Conservation (phyloP, 1,140 invertebrate species). For the Frieseomelitta varia region DNA sequence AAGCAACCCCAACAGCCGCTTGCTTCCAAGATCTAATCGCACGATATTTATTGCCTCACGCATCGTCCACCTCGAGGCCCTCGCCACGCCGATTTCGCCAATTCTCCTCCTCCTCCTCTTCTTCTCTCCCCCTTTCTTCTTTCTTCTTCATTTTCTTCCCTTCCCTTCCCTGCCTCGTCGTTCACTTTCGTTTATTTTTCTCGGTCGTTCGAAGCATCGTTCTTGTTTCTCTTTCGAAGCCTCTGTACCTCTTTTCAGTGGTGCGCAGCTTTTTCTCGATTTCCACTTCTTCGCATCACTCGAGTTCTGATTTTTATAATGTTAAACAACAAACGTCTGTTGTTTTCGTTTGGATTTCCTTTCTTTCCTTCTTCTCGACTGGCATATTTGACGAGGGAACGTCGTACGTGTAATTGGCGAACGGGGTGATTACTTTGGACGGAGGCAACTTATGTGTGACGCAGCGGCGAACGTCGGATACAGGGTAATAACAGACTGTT, state of each 20-base stretch:
- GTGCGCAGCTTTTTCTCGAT: not conserved
- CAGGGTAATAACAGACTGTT: constrained; percentile 3
- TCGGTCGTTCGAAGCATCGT: not conserved
- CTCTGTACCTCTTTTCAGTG: not conserved
- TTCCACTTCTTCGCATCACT: not conserved
- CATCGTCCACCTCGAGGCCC: constrained; percentile 63
- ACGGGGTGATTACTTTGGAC: too few species aligned
- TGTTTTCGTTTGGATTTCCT: too few species aligned
- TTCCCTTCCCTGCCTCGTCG: not conserved
- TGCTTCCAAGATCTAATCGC: constrained; percentile 77
- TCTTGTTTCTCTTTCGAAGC: not conserved
- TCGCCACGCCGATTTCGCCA: constrained; percentile 61
- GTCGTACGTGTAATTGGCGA: too few species aligned
- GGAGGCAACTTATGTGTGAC: not conserved
- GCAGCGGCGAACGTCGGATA: too few species aligned
- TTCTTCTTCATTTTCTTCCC: not conserved
- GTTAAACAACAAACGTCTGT: too few species aligned
- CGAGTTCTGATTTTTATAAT: too few species aligned
- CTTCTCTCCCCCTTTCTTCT: not conserved
- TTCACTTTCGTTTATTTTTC: constrained; percentile 18
- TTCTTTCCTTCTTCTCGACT: too few species aligned
- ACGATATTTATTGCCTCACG: constrained; percentile 77
- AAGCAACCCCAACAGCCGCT: constrained; percentile 69
- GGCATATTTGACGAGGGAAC: too few species aligned
- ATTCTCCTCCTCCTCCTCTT: constrained; percentile 34